Conservation (phyloP, 2,113 vertebrate species). For the Megaceryle torquata region DNA sequence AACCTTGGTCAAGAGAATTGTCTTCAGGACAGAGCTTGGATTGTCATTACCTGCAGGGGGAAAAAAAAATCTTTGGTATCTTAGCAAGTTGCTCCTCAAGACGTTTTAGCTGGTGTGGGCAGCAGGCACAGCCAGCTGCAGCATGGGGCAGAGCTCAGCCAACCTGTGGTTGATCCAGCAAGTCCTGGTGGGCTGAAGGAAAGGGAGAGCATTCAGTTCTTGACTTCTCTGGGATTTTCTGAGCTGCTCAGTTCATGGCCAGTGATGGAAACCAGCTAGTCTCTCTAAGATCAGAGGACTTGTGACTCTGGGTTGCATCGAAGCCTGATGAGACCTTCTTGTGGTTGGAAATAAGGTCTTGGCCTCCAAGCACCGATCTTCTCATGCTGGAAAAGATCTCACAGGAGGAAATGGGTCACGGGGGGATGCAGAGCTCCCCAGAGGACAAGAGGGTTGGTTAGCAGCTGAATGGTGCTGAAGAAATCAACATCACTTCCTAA, state of each 20-base stretch:
- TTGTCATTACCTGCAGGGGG: conserved; percentile 61
- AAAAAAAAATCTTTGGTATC: conserved; percentile 68
- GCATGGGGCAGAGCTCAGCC: not conserved
- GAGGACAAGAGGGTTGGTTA: not conserved
- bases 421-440: not conserved
- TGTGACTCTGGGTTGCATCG: not conserved
- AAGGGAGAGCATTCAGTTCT: rapidly evolving
- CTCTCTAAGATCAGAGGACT: not conserved
- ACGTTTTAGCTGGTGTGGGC: conserved; percentile 21
- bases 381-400: not conserved
- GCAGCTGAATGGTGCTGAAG: not conserved
- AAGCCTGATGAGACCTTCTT: not conserved
- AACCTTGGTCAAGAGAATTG: conserved; percentile 58
- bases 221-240: not conserved
- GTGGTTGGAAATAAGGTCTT: rapidly evolving
- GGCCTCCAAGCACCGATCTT: not conserved
- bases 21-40: conserved; percentile 48
- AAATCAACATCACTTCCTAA: not conserved
- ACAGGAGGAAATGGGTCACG: not conserved
- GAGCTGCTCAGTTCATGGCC: not conserved
- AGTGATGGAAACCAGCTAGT: not conserved
- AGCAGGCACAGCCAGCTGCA: not conserved
- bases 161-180: not conserved
- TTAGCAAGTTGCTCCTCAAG: conserved; percentile 40
- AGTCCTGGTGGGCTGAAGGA: not conserved